Evolutionary conservation across 2,888 invertebrate genomes (phyloP).

Genomic region (Electrophaes corylata): DNA sequence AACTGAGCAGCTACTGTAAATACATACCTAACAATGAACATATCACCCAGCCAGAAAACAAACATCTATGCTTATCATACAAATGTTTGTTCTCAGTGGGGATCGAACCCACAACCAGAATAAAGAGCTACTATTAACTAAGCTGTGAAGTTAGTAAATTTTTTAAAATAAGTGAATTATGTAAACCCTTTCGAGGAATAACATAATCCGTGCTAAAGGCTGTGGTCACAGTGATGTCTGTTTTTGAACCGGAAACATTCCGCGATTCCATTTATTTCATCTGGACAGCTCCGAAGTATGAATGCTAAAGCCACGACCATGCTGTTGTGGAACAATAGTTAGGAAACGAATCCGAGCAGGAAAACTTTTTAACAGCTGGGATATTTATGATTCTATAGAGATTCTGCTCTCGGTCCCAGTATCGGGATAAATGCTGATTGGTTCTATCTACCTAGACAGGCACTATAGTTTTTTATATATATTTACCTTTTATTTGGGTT

Average conservation of each 20-base stretch:
- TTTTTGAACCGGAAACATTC: constrained; percentile 1
- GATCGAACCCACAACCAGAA: too few species aligned
- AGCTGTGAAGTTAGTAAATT: too few species aligned
- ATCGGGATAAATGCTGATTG: constrained; percentile 16
- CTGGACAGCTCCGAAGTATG: constrained; percentile 14
- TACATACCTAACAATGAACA: too few species aligned
- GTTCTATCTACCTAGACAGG: constrained; percentile 1
- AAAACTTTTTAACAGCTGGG: constrained; percentile 18
- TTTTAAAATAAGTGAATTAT: too few species aligned
- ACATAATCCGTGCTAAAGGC: background rate
- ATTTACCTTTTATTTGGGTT: background rate
- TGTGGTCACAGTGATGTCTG: constrained; percentile 6
- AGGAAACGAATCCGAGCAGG: constrained; percentile 10
- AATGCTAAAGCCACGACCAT: constrained; percentile 11
- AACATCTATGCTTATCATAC: too few species aligned
- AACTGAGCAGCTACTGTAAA: too few species aligned
- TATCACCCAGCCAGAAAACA: too few species aligned
- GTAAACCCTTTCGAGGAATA: too few species aligned
- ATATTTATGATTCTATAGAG: constrained; percentile 23
- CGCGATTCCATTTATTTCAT: constrained; percentile 13
- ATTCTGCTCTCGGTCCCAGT: constrained; percentile 6
- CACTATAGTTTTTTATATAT: too few species aligned
- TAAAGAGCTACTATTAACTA: too few species aligned
- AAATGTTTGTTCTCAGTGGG: too few species aligned
- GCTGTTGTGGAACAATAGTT: constrained; percentile 12